Base-by-base conservation (phyloP, 2,797 vertebrate genomes). In the Lagocephalus sceleratus region DNA sequence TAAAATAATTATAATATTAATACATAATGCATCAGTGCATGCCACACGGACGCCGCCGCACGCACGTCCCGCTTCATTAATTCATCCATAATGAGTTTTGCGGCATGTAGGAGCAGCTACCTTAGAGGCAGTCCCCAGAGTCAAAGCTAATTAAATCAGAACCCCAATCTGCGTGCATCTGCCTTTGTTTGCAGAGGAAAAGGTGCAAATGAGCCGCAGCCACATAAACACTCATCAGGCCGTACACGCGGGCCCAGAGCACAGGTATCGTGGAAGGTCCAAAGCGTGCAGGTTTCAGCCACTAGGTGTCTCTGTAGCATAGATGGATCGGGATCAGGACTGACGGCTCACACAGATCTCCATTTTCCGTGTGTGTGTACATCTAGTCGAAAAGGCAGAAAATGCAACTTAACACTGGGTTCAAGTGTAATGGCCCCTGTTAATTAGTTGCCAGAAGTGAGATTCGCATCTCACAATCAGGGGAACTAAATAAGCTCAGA, bases 11-110 rank as follows among this genome's bases (percentile, higher is more conserved):
- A 85, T 78, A 73, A 78, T 66, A 79, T 86, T 87, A 86, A 87
- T 88, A 58, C 83, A 88, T 88, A 83, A 89, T 88, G 85, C 85
- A 88, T 84, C 62, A 78, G 76, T 45, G 63, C 66, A 67, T 74
- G 78, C 74, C 84, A 84, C 73, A 79, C 63, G 76, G 77, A 80
- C 79, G 78, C 82, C 76, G 81, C 82, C 83, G 82, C 85, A 72
- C 75, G 81, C 70, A 84, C 82, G 72, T 83, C 84, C 85, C 77
- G 80, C 82, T 82, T 88, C 87, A 89, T 88, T 88, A 88, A 88
- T 87, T 87, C 85, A 86, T 73, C 83, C 84, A 84, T 88, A 88
- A 89, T 87, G 87, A 89, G 85, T 82, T 87, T 72, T 83, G 81
- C 76, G 68, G 79, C 79, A 72, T 84, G 83, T 84, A 76, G 79